These are phyloP conservation scores for Parauchenoglanis ngamensis DNA, from an alignment of 2,797 vertebrate genomes.

Conservation along the genomic window DNA sequence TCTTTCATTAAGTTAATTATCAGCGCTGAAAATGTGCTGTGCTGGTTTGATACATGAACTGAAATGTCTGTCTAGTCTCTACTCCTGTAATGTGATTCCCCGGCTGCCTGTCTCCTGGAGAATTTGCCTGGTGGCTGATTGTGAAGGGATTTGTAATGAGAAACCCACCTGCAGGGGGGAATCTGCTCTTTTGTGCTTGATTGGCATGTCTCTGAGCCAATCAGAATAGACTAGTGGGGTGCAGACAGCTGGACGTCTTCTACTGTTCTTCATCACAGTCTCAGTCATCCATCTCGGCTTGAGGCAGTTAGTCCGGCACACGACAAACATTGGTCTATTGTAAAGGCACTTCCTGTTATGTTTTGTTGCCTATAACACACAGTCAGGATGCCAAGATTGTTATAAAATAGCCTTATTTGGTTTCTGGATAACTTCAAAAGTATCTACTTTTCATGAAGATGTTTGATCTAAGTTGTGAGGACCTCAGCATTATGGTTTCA, in stretches of 20 bases:
- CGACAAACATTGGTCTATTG: not conserved
- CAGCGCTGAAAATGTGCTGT: constrained; percentile 23
- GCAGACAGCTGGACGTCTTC: constrained; percentile 20
- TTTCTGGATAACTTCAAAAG: not conserved
- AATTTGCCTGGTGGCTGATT: constrained; percentile 32
- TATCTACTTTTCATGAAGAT: not conserved
- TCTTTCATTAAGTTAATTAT: constrained; percentile 26
- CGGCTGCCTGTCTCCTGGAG: constrained; percentile 32
- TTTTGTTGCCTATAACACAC: not conserved
- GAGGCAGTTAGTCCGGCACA: not conserved
- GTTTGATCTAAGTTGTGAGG: not conserved
- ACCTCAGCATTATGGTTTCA: not conserved
- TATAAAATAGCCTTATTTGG: not conserved
- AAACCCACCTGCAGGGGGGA: constrained; percentile 45
- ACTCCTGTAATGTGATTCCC: constrained; percentile 37
- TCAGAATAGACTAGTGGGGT: not conserved
- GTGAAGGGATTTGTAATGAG: constrained; percentile 48
- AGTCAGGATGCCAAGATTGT: not conserved
- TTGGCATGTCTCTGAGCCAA: constrained; percentile 26
- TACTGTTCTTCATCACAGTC: constrained; percentile 7
- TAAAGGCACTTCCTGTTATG: not conserved
- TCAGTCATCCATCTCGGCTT: constrained; percentile 13
- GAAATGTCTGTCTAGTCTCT: constrained; percentile 29
- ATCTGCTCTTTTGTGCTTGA: constrained; percentile 9
- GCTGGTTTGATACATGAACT: constrained; percentile 34